Conservation (phyloP, 2,888 invertebrate species). For the Ochropleura plecta region DNA sequence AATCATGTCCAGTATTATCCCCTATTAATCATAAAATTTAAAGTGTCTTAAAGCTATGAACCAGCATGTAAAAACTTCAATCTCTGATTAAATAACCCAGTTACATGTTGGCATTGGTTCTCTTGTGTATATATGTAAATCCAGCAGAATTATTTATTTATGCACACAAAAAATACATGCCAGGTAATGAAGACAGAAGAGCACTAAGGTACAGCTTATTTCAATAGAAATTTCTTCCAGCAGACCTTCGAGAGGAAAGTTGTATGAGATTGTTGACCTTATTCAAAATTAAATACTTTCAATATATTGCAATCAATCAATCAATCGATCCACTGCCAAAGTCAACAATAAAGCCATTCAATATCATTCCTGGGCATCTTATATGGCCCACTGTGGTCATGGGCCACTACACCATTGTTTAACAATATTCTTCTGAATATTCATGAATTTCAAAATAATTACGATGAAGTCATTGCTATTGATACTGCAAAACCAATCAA, state of each 20-base stretch:
- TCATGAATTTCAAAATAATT: conserved; percentile 35
- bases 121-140: neutral
- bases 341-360: conserved; percentile 1
- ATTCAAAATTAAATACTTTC: neutral
- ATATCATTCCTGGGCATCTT: neutral
- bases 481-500: conserved; percentile 35
- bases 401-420: conserved; percentile 11
- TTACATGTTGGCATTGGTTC: neutral
- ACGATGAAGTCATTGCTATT: conserved; percentile 40
- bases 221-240: too few species aligned
- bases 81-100: neutral
- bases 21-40: neutral
- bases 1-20: conserved; percentile 12
- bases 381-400: conserved; percentile 4
- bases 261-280: neutral
- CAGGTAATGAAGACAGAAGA: too few species aligned
- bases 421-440: conserved; percentile 16
- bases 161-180: too few species aligned
- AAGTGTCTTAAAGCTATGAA: neutral
- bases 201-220: too few species aligned
- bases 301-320: neutral
- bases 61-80: neutral
- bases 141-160: neutral
- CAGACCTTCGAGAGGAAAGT: too few species aligned
- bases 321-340: neutral